Percentiles rank a stretch among this genome's conserved stretches.
These are phyloP conservation scores for Crepidodera aurea DNA, from an alignment of 2,888 invertebrate species.

Conservation along the genomic window DNA sequence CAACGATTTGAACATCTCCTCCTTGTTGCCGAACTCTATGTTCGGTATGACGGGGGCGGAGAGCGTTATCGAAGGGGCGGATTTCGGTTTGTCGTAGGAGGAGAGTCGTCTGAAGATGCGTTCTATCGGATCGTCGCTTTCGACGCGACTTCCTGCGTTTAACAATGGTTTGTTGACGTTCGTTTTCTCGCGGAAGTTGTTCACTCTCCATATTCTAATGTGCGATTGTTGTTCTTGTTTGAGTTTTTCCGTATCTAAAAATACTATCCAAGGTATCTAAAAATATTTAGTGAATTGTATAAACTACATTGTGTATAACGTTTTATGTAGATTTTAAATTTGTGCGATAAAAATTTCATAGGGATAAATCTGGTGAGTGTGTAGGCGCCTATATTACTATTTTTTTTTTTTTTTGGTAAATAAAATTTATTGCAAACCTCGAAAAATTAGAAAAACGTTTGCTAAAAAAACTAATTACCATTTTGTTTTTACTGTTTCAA, in stretches of 20 bases:
- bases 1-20: slow-evolving; percentile 55
- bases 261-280: slow-evolving; percentile 73
- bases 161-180: slow-evolving; percentile 55
- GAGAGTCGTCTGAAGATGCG: slow-evolving; percentile 67
- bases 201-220: slow-evolving; percentile 66
- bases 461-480: too few relatives aligned
- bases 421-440: too few relatives aligned
- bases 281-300: too few relatives aligned
- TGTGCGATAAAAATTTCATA: too few relatives aligned
- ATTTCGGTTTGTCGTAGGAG: slow-evolving; percentile 70
- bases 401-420: too few relatives aligned
- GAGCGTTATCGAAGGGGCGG: slow-evolving; percentile 65
- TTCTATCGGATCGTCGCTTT: slow-evolving; percentile 63
- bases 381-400: too few relatives aligned
- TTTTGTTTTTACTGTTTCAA: too few relatives aligned
- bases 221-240: slow-evolving; percentile 65
- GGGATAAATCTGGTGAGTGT: too few relatives aligned
- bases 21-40: slow-evolving; percentile 51
- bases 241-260: slow-evolving; percentile 67
- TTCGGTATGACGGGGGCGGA: slow-evolving; percentile 58
- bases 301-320: too few relatives aligned
- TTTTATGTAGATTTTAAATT: slow-evolving; percentile 1
- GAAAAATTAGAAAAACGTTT: too few relatives aligned
- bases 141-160: slow-evolving; percentile 53
- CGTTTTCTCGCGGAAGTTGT: slow-evolving; percentile 62